Evolutionary conservation across 2,797 vertebrate genomes (phyloP).

Genomic region (Melanotaenia nigrans): DNA sequence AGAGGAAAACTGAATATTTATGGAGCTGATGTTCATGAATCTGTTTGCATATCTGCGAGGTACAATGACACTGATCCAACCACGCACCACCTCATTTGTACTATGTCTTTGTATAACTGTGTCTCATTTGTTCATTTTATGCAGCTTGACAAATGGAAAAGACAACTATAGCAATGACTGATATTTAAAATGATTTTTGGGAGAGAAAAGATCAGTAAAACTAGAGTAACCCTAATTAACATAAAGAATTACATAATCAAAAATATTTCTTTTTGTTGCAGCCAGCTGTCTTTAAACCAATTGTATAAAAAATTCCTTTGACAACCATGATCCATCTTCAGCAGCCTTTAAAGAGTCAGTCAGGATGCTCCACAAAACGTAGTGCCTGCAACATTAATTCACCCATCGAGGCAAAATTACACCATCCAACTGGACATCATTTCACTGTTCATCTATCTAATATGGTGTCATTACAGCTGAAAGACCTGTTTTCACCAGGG

Average conservation of each 20-base stretch:
- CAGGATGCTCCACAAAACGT: constrained; percentile 26
- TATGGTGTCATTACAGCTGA: constrained; percentile 27
- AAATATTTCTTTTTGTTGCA: constrained; percentile 14
- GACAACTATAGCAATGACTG: neutral
- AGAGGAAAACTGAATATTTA: constrained; percentile 41
- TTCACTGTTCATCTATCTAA: constrained; percentile 43
- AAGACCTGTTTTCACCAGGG: constrained; percentile 27
- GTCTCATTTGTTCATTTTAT: neutral
- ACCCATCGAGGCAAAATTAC: constrained; percentile 28
- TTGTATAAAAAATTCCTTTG: constrained; percentile 26
- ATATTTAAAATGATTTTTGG: neutral
- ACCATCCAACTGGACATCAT: constrained; percentile 36
- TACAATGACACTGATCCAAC: constrained; percentile 4
- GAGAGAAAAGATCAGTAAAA: neutral
- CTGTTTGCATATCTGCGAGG: neutral
- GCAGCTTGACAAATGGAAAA: neutral
- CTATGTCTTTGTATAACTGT: neutral
- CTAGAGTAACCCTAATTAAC: constrained; percentile 5
- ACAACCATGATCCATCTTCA: constrained; percentile 36
- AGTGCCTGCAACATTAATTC: constrained; percentile 36
- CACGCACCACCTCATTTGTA: neutral
- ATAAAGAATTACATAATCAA: constrained; percentile 1
- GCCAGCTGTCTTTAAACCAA: constrained; percentile 11
- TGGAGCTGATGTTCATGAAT: constrained; percentile 6
- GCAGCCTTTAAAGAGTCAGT: constrained; percentile 35